Conservation (phyloP, 2,888 invertebrate species). For the Lumbricus terrestris region DNA sequence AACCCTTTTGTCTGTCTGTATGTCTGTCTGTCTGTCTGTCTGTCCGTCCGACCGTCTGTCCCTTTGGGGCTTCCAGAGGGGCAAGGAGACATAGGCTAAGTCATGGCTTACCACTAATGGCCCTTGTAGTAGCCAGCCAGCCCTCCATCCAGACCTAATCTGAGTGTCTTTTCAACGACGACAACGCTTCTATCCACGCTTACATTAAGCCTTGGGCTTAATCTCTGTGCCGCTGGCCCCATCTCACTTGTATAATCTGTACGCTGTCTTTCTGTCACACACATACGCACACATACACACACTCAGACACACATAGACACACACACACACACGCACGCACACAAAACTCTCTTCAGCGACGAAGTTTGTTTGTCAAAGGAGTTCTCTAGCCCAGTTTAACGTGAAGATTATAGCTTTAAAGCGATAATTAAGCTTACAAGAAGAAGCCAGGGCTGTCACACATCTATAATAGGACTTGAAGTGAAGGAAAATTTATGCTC, state of each 20-base stretch:
- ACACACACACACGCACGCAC: background rate
- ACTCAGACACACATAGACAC: background rate
- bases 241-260: no score
- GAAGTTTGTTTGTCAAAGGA: constrained; percentile 5
- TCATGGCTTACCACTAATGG: background rate
- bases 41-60: background rate
- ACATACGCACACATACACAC: background rate
- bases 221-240: background rate
- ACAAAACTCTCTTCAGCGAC: background rate
- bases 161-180: background rate
- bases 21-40: no score
- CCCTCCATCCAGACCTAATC: background rate
- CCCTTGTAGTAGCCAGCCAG: background rate
- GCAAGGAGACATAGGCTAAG: no score
- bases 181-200: background rate
- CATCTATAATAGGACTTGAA: background rate
- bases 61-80: background rate
- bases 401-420: background rate
- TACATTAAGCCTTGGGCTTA: background rate
- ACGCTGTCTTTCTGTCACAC: background rate
- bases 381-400: background rate
- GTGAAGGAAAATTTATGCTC: background rate
- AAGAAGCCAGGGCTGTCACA: background rate
- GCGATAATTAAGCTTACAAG: background rate
- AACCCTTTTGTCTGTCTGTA: background rate